Evolutionary conservation across 2,797 vertebrate species (phyloP), one percentile per base, ranked within the genome.

Genomic region (Chrysocyon brachyurus): DNA sequence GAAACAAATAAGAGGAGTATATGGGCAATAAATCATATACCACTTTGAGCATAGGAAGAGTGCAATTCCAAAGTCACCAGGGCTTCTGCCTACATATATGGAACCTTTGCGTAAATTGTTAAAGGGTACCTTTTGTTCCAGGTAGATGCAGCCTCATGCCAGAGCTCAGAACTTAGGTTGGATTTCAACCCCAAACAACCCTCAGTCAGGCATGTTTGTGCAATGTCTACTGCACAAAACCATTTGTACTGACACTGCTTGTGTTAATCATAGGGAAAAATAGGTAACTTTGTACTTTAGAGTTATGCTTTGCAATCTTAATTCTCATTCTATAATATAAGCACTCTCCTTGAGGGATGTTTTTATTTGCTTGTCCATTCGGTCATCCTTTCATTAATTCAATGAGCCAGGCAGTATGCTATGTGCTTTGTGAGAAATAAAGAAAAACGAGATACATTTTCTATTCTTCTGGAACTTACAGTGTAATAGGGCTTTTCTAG

Each of bases 301-400:
- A 17, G 59, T 68, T 88, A 56, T 79, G 33, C 87, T 70, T 21
- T 77, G 28, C 2, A 2, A 54, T 57, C 70, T 82, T 70, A 87
- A 88, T 72, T 93, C 54, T 94, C n/a, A 77, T 81, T 97, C 78
- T 89, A 70, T 59, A 97, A 63, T 49, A 46, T 1, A 78, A 19
- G 33, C 52, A 82, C 12, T 70, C 83, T 63, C 21, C 68, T 82
- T 70, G 17, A 75, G 73, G 52, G 54, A 63, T 70, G 40, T 49
- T 96, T 86, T 94, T 4, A 88, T 85, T 85, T 79, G 85, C 12
- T 63, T 5, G 19, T 40, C 72, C 56, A 68, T 70, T 88, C 33
- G 40, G 77, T 70, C 40, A 40, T 12, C 15, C 17, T 66, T 79
- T 73, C 24, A 46, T 46, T 92, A 31, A 59, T 24, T 84, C 22